These are phyloP conservation scores for Spilogale gracilis DNA, from an alignment of 2,113 vertebrate genomes.

Conservation along the genomic window DNA sequence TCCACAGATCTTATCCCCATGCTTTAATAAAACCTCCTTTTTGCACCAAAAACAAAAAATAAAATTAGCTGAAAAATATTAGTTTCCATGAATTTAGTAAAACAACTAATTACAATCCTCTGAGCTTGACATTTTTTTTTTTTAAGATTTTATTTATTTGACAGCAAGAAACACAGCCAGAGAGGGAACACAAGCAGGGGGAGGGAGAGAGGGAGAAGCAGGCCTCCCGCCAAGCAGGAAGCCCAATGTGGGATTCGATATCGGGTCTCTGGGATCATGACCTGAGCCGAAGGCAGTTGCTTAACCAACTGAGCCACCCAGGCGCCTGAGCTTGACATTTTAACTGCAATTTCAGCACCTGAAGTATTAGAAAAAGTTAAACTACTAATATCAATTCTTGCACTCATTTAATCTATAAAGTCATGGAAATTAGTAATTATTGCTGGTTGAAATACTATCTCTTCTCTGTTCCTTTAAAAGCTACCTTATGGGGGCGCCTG, in stretches of 20 bases:
- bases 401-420: not conserved
- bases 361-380: constrained; percentile 13
- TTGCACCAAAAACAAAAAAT: not conserved
- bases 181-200: no score
- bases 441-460: not conserved
- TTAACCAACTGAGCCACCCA: no score
- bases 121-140: constrained; percentile 17
- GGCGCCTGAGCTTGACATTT: not conserved
- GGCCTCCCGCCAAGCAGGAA: no score
- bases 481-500: not conserved
- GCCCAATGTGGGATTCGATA: no score
- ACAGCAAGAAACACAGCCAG: no score
- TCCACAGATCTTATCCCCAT: not conserved
- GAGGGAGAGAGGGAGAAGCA: no score
- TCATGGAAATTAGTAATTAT: not conserved
- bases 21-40: not conserved
- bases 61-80: not conserved
- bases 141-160: no score
- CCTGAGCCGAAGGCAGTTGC: no score
- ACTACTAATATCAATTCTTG: constrained; percentile 1
- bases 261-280: no score
- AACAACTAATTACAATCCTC: constrained; percentile 1
- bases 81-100: not conserved
- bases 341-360: not conserved
- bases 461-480: not conserved